Percentiles rank a stretch among this genome's conserved stretches.
Evolutionary conservation across 1,140 invertebrate species (phyloP).

Genomic region (Wasmannia auropunctata): DNA sequence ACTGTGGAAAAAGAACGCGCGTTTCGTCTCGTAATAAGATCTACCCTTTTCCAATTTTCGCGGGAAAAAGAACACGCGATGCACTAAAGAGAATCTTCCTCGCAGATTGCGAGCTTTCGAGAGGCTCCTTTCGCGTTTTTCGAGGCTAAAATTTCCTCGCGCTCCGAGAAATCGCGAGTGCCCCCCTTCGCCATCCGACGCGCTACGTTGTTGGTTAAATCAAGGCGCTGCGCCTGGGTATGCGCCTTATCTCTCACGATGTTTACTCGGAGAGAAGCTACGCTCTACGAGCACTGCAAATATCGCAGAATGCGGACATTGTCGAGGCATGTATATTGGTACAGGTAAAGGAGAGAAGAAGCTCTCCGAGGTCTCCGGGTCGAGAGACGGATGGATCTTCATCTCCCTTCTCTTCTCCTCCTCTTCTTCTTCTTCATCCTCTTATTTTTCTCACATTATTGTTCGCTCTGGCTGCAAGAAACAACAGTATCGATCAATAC

Average conservation of each 20-base stretch:
- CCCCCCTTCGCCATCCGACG: neutral
- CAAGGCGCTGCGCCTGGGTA: slow-evolving; percentile 43
- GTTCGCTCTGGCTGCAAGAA: slow-evolving; percentile 42
- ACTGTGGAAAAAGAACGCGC: neutral
- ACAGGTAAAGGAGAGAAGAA: slow-evolving; percentile 15
- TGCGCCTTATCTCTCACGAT: slow-evolving; percentile 66
- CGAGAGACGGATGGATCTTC: slow-evolving; percentile 55
- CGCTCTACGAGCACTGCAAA: slow-evolving; percentile 68
- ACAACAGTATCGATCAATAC: slow-evolving; percentile 49
- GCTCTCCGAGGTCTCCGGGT: slow-evolving; percentile 39
- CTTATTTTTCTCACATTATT: slow-evolving; percentile 60
- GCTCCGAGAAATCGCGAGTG: neutral
- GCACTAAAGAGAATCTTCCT: neutral
- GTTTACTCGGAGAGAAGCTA: slow-evolving; percentile 73
- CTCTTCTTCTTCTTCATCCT: slow-evolving; percentile 34
- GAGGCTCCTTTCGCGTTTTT: neutral
- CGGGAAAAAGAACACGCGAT: too few relatives aligned
- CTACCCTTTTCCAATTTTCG: neutral
- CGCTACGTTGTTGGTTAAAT: slow-evolving; percentile 40
- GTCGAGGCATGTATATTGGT: slow-evolving; percentile 51
- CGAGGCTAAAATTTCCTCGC: neutral
- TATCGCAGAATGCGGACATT: slow-evolving; percentile 57
- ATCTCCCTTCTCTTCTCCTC: slow-evolving; percentile 21
- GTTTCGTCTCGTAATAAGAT: neutral
- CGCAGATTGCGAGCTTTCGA: neutral